Percentiles rank a stretch among this genome's conserved stretches.
These are phyloP conservation scores for Coenonympha glycerion DNA, from an alignment of 2,888 invertebrate genomes.

Conservation along the genomic window DNA sequence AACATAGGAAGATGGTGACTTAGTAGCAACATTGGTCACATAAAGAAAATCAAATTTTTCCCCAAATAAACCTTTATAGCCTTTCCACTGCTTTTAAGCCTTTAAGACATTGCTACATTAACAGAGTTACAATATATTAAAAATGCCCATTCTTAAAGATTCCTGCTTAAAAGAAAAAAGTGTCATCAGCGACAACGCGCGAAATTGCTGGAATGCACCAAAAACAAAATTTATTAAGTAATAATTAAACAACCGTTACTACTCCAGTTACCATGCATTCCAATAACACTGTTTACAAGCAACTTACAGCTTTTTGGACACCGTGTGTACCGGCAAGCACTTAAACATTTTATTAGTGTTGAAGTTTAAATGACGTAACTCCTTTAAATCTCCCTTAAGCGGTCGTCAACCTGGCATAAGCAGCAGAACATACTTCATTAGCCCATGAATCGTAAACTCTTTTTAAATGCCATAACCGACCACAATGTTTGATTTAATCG, in stretches of 20 bases:
- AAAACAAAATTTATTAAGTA: constrained; percentile 1
- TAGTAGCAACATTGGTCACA: no score
- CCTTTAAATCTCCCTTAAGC: constrained; percentile 14
- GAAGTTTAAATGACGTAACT: constrained; percentile 27
- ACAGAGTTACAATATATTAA: no score
- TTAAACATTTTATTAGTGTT: constrained; percentile 21
- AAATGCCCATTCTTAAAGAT: no score
- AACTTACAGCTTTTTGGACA: neutral
- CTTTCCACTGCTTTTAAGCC: no score
- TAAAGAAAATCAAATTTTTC: no score
- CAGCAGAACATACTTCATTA: constrained; percentile 35
- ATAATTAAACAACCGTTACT: neutral
- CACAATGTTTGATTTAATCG: constrained; percentile 48
- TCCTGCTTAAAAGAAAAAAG: neutral
- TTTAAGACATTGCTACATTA: no score
- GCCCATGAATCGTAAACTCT: constrained; percentile 37
- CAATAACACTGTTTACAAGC: constrained; percentile 11
- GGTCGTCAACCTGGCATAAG: constrained; percentile 22
- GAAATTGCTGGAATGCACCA: neutral
- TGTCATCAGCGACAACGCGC: no score
- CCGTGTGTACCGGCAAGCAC: constrained; percentile 14
- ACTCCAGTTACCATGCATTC: constrained; percentile 4
- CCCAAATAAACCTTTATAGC: no score
- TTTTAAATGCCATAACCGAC: constrained; percentile 39
- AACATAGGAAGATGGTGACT: no score